phyloP scores from a whole-genome alignment of 2,797 vertebrate genomes.

The Erethizon dorsatum region DNA sequence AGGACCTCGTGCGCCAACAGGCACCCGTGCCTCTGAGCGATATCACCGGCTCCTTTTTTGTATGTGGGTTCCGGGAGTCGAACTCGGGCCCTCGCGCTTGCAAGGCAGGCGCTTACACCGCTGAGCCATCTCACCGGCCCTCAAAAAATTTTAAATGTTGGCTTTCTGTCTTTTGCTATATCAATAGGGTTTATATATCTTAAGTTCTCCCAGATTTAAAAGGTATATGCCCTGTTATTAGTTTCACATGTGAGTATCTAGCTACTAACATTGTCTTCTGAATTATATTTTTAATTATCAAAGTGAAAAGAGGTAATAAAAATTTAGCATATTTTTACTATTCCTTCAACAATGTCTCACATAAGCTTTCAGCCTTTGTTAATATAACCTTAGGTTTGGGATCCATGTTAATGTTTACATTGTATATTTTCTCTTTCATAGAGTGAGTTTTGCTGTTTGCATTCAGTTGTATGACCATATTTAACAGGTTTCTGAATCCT shows the following conservation, averaged over 20 bases:
- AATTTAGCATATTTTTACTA: conserved; percentile 23
- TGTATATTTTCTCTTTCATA: not conserved
- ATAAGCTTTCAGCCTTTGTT: conserved; percentile 7
- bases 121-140: too few species aligned
- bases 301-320: conserved; percentile 20
- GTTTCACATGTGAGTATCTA: conserved; percentile 8
- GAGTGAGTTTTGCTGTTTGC: conserved; percentile 29
- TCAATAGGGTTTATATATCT: not conserved
- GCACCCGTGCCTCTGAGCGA: too few species aligned
- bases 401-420: conserved; percentile 20
- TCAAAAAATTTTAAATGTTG: not conserved
- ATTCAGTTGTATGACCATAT: conserved; percentile 12
- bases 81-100: too few species aligned
- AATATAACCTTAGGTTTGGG: conserved; percentile 18
- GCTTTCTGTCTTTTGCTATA: conserved; percentile 23
- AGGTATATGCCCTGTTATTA: not conserved
- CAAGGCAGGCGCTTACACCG: too few species aligned
- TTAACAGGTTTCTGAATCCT: conserved; percentile 20
- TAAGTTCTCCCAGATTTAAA: not conserved
- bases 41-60: too few species aligned
- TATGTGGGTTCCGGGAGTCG: too few species aligned
- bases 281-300: conserved; percentile 50
- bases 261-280: conserved; percentile 45
- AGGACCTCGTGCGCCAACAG: too few species aligned
- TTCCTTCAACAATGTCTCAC: conserved; percentile 8